Conservation (phyloP, 2,797 vertebrate species). For the Xenops minutus region DNA sequence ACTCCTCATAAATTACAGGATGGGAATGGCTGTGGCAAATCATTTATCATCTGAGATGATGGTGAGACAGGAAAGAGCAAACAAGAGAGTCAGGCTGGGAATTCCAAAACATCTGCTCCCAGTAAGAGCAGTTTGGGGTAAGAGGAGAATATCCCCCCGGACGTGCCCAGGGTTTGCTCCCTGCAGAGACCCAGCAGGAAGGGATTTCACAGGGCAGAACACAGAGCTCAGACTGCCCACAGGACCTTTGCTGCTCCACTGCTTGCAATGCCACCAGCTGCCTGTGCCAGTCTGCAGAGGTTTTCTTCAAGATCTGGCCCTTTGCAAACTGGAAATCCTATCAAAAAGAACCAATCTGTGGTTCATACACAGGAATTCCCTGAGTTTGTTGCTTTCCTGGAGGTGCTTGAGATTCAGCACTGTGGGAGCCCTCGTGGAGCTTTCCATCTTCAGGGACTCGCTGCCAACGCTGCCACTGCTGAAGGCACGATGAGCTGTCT, state of each 20-base stretch:
- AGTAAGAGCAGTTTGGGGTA: conserved; percentile 34
- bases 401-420: background rate
- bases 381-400: background rate
- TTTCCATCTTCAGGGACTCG: background rate
- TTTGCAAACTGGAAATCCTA: background rate
- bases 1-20: background rate
- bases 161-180: background rate
- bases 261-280: background rate
- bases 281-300: background rate
- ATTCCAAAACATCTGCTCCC: background rate
- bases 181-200: background rate
- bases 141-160: conserved; percentile 25
- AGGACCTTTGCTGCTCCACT: background rate
- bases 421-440: background rate
- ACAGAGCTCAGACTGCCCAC: background rate
- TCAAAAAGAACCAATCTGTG: background rate
- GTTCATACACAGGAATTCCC: background rate
- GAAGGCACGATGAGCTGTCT: background rate
- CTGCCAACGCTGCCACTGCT: background rate
- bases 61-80: conserved; percentile 40
- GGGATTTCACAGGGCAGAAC: background rate
- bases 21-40: conserved; percentile 24
- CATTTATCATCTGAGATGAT: background rate
- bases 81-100: background rate
- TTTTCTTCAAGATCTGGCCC: background rate